Evolutionary conservation across 2,797 vertebrate genomes (phyloP).

Genomic region (Oophaga sylvatica): DNA sequence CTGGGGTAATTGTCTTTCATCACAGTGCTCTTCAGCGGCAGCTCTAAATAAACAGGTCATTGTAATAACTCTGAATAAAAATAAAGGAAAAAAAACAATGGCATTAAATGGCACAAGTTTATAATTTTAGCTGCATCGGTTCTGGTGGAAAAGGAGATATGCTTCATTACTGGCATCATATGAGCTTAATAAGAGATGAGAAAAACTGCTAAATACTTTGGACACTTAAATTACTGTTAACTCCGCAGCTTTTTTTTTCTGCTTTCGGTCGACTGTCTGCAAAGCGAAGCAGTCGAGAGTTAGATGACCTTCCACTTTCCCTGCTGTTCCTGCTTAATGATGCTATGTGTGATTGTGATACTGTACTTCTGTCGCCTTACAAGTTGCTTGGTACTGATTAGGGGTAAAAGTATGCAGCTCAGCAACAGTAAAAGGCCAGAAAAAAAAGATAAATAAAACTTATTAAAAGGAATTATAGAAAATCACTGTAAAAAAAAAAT

Average conservation of each 20-base stretch:
- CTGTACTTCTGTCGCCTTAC: background rate
- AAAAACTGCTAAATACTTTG: constrained; percentile 18
- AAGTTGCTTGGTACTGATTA: background rate
- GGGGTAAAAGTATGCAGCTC: background rate
- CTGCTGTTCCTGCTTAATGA: constrained; percentile 17
- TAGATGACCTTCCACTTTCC: constrained; percentile 5
- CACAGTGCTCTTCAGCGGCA: constrained; percentile 68
- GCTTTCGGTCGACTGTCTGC: background rate
- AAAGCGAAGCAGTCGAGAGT: background rate
- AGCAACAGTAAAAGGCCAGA: background rate
- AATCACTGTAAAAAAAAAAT: background rate
- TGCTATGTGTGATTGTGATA: background rate
- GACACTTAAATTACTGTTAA: constrained; percentile 38
- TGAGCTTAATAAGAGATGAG: background rate
- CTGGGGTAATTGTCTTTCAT: constrained; percentile 66
- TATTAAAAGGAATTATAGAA: background rate
- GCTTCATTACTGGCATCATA: background rate
- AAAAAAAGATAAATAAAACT: background rate
- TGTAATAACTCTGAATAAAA: constrained; percentile 46
- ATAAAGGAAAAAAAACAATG: background rate
- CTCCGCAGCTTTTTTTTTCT: background rate
- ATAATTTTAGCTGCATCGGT: constrained; percentile 8
- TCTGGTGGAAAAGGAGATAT: background rate
- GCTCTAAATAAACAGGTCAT: constrained; percentile 64
- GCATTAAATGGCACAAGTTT: constrained; percentile 14